A percentile compares a stretch with the other conserved stretches of the same genome.
Conservation (phyloP, 2,888 invertebrate genomes). For the Eupithecia insigniata region DNA sequence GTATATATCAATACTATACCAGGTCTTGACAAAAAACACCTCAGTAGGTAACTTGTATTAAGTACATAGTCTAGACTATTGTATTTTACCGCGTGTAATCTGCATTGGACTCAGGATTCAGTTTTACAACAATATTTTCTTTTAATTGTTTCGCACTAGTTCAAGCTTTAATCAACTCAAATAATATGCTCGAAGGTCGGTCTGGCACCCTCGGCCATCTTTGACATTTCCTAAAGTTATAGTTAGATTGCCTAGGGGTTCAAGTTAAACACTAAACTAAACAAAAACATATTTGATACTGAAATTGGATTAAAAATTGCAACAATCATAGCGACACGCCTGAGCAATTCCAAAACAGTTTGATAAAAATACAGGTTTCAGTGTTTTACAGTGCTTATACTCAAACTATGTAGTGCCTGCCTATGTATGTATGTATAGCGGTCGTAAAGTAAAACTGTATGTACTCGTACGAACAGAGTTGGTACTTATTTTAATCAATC, state of each 20-base stretch:
- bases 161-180: not conserved
- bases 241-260: too few relatives aligned
- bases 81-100: not conserved
- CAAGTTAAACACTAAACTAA: not conserved
- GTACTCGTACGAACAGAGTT: not conserved
- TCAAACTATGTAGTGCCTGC: not conserved
- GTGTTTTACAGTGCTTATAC: not conserved
- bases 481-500: not conserved
- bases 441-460: not conserved
- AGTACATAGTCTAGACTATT: not conserved
- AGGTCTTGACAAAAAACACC: not conserved
- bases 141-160: not conserved
- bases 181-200: not conserved
- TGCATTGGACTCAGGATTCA: not conserved
- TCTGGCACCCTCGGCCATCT: not conserved
- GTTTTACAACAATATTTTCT: not conserved
- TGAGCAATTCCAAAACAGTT: not conserved
- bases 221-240: not conserved
- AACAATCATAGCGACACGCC: not conserved
- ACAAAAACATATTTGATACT: not conserved
- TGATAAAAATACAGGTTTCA: slow-evolving; percentile 1
- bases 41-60: not conserved
- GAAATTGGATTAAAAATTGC: not conserved
- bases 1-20: too few relatives aligned
- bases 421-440: not conserved